phyloP scores from a whole-genome alignment of 2,888 invertebrate genomes.

The Caenorhabditis uteleia region DNA sequence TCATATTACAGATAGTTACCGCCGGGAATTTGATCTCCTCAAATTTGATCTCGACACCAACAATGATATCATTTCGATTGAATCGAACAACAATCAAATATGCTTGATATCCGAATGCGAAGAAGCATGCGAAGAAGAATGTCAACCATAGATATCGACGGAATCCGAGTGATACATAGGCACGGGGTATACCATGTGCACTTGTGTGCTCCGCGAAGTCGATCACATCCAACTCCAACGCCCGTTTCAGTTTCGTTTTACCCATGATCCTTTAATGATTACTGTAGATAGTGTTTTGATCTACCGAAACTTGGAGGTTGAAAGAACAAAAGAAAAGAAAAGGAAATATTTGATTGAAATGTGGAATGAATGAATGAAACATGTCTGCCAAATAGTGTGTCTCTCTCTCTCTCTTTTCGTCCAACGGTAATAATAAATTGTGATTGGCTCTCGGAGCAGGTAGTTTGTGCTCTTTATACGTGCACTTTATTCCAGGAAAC shows the following conservation, averaged over 20 bases:
- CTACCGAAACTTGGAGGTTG: too few relatives aligned
- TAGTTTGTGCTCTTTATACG: too few relatives aligned
- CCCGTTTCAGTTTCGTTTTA: slow-evolving; percentile 27
- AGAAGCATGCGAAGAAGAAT: slow-evolving; percentile 61
- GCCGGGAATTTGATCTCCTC: slow-evolving; percentile 67
- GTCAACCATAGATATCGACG: slow-evolving; percentile 59
- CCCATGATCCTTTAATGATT: too few relatives aligned
- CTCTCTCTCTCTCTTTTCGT: slow-evolving; percentile 23
- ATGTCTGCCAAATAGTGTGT: slow-evolving; percentile 24
- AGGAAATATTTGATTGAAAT: slow-evolving; percentile 16
- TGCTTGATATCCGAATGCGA: slow-evolving; percentile 63
- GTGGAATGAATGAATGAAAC: slow-evolving; percentile 16
- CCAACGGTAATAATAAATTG: too few relatives aligned
- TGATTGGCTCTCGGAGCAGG: too few relatives aligned
- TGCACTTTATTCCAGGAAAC: too few relatives aligned
- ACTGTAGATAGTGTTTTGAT: too few relatives aligned
- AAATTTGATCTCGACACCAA: slow-evolving; percentile 68
- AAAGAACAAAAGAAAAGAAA: neutral
- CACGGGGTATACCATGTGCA: slow-evolving; percentile 68
- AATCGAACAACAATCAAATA: slow-evolving; percentile 62
- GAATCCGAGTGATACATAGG: slow-evolving; percentile 55
- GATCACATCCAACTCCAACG: slow-evolving; percentile 43
- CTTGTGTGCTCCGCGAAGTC: slow-evolving; percentile 62
- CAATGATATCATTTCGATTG: slow-evolving; percentile 67
- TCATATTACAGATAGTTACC: slow-evolving; percentile 67